A percentile compares a stretch with the other conserved stretches of the same genome.
phyloP scores from a whole-genome alignment of 2,113 vertebrate genomes.

The Rhinogobius similis region DNA sequence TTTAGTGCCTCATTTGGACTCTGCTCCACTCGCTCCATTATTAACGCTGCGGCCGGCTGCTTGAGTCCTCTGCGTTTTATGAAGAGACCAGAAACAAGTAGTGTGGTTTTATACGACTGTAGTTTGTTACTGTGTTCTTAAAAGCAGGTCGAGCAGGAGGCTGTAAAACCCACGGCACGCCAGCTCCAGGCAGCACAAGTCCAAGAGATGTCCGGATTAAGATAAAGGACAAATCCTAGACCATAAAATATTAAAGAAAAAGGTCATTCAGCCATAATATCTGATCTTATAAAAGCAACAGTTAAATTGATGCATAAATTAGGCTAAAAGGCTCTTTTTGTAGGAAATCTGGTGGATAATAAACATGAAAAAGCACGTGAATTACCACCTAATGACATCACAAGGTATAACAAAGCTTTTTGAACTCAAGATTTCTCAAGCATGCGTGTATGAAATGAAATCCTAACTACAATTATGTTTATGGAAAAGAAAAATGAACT shows the following conservation, averaged over 20 bases:
- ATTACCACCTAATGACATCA: no score
- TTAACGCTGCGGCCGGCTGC: slow-evolving; percentile 59
- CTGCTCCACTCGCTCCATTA: slow-evolving; percentile 27
- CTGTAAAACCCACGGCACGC: slow-evolving; percentile 47
- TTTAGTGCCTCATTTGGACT: slow-evolving; percentile 64
- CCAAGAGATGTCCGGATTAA: neutral
- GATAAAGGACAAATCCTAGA: neutral
- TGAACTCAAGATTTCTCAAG: no score
- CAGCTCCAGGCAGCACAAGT: slow-evolving; percentile 26
- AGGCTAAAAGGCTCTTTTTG: no score
- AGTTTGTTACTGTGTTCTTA: slow-evolving; percentile 39
- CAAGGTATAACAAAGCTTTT: no score
- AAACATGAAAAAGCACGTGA: no score
- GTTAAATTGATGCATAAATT: no score
- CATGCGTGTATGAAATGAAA: no score
- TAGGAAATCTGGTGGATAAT: no score
- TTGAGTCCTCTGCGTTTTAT: slow-evolving; percentile 43
- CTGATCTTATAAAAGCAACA: no score
- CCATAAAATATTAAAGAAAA: neutral
- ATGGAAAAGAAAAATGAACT: neutral
- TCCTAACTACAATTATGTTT: no score
- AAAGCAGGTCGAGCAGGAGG: slow-evolving; percentile 34
- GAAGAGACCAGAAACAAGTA: slow-evolving; percentile 39
- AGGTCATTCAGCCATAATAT: no score
- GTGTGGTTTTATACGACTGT: slow-evolving; percentile 53